Percentiles rank a stretch among this genome's conserved stretches.
These are phyloP conservation scores for Sylvilagus floridanus DNA, from an alignment of 2,797 vertebrate genomes.

Conservation along the genomic window DNA sequence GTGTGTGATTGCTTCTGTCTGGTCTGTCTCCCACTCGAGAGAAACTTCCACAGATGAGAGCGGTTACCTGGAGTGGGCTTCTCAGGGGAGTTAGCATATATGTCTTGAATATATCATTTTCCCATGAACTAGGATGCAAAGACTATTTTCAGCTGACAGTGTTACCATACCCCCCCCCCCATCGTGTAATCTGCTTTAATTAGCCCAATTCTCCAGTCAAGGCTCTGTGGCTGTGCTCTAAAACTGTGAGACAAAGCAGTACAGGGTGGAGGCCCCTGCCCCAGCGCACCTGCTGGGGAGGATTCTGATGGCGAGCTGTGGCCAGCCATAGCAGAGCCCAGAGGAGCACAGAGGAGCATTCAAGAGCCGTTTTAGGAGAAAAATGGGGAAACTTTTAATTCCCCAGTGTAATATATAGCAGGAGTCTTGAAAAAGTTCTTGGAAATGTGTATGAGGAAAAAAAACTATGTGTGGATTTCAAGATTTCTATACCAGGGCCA, in stretches of 20 bases:
- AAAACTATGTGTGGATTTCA: no score
- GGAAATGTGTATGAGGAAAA: no score
- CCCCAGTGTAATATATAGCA: neutral
- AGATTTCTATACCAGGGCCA: no score
- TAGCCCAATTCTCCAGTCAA: conserved; percentile 4
- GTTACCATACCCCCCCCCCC: neutral
- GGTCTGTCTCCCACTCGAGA: neutral
- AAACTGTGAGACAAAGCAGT: neutral
- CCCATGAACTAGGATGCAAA: neutral
- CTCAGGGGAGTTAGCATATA: neutral
- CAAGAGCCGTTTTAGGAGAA: neutral
- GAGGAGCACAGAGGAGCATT: neutral
- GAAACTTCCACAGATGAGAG: neutral
- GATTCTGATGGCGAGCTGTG: neutral
- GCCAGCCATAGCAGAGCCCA: neutral
- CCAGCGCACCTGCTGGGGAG: neutral
- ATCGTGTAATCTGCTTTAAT: neutral
- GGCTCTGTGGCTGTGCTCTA: neutral
- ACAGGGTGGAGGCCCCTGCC: neutral
- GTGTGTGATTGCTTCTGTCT: conserved; percentile 31
- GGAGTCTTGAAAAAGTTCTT: no score
- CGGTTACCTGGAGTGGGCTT: neutral
- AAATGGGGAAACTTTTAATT: conserved; percentile 4
- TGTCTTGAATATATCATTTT: conserved; percentile 20
- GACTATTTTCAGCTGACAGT: neutral